Evolutionary conservation across 2,888 invertebrate species (phyloP).

Genomic region (Gasteruption jaculator): DNA sequence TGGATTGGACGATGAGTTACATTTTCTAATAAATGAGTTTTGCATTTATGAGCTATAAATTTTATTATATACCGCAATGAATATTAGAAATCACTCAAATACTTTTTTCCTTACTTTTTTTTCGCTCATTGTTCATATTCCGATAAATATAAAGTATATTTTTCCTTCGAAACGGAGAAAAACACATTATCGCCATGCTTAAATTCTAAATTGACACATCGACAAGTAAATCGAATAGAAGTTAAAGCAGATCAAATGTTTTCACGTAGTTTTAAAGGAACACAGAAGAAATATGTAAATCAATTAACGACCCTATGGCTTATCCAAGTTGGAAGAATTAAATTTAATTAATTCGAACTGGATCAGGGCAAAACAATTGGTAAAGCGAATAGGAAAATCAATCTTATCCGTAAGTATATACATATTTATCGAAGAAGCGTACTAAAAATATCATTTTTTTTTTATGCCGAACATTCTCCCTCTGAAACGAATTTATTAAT

Average conservation of each 20-base stretch:
- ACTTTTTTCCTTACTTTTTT: no score
- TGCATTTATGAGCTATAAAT: slow-evolving; percentile 48
- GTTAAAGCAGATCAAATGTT: slow-evolving; percentile 27
- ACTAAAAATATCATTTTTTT: slow-evolving; percentile 21
- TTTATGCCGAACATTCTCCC: slow-evolving; percentile 31
- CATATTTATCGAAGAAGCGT: slow-evolving; percentile 9
- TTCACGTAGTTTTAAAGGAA: no score
- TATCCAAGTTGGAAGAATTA: slow-evolving; percentile 45
- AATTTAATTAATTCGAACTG: slow-evolving; percentile 48
- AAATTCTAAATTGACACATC: slow-evolving; percentile 31
- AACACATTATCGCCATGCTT: slow-evolving; percentile 33
- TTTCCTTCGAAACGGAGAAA: slow-evolving; percentile 27
- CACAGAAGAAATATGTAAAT: slow-evolving; percentile 19
- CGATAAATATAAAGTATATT: slow-evolving; percentile 37
- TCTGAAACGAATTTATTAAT: slow-evolving; percentile 26
- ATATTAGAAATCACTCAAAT: slow-evolving; percentile 45
- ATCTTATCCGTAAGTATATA: no score
- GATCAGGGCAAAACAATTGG: slow-evolving; percentile 28
- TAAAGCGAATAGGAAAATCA: slow-evolving; percentile 3
- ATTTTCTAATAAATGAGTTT: no score
- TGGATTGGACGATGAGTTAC: no score
- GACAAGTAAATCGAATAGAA: slow-evolving; percentile 29
- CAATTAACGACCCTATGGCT: slow-evolving; percentile 23
- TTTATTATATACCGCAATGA: slow-evolving; percentile 48
- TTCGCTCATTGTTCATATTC: no score